These are phyloP conservation scores for Oreochromis spilurus DNA, from an alignment of 2,113 vertebrate genomes.

Conservation along the genomic window DNA sequence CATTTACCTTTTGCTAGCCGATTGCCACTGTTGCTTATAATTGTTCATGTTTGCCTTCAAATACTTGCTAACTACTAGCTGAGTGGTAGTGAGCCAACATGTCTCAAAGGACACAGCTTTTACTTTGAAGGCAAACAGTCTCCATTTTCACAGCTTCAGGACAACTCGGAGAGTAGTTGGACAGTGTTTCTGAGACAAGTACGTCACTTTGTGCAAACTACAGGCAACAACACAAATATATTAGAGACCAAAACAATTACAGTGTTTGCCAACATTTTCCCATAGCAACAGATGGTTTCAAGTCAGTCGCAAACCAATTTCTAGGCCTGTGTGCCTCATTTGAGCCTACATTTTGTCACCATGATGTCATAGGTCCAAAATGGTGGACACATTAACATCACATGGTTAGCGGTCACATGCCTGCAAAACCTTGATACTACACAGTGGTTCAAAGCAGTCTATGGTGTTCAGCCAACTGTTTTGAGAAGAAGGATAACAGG, in stretches of 20 bases:
- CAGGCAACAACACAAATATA: background rate
- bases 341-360: background rate
- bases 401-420: background rate
- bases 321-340: background rate
- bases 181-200: background rate
- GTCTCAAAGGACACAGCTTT: background rate
- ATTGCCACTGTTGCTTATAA: background rate
- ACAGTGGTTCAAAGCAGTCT: background rate
- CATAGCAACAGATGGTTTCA: background rate
- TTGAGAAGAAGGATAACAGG: background rate
- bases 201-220: background rate
- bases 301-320: background rate
- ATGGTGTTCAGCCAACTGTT: background rate
- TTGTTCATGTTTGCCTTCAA: background rate
- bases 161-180: background rate
- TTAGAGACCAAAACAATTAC: background rate
- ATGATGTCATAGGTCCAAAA: background rate
- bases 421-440: background rate
- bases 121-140: background rate
- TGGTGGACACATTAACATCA: background rate
- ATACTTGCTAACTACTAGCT: background rate
- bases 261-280: background rate
- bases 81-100: background rate
- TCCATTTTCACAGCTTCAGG: background rate
- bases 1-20: background rate